A percentile compares a stretch with the other conserved stretches of the same genome.
phyloP scores from a whole-genome alignment of 1,140 invertebrate genomes.

The Thaumatotibia leucotreta region DNA sequence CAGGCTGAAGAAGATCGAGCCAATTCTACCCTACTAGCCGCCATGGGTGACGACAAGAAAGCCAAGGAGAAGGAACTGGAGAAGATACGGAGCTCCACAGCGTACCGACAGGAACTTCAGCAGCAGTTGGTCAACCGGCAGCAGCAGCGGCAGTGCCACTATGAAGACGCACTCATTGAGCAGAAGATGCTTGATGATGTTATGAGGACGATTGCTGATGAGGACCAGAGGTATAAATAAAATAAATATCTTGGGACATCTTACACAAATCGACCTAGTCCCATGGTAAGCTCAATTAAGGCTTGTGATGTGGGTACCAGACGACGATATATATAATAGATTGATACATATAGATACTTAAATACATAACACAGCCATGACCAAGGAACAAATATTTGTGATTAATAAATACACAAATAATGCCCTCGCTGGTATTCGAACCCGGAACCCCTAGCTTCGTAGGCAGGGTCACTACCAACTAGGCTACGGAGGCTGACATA shows the following conservation, averaged over 20 bases:
- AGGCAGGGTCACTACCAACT: too few species aligned
- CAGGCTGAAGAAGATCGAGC: slow-evolving; percentile 47
- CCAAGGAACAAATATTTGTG: too few species aligned
- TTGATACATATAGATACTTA: too few species aligned
- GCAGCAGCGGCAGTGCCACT: slow-evolving; percentile 42
- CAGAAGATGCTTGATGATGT: slow-evolving; percentile 62
- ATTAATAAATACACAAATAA: too few species aligned
- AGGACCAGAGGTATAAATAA: slow-evolving; percentile 36
- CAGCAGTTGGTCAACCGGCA: slow-evolving; percentile 54
- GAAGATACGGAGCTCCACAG: slow-evolving; percentile 31
- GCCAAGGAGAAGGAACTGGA: slow-evolving; percentile 29
- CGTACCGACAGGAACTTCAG: slow-evolving; percentile 47
- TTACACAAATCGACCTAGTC: too few species aligned
- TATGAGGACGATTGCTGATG: slow-evolving; percentile 52
- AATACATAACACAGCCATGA: too few species aligned
- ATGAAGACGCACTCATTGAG: slow-evolving; percentile 52
- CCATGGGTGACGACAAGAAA: slow-evolving; percentile 37
- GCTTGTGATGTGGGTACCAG: too few species aligned
- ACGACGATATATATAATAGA: too few species aligned
- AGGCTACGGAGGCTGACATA: too few species aligned
- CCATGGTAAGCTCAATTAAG: too few species aligned
- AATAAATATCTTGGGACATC: slow-evolving; percentile 21
- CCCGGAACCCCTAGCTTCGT: too few species aligned
- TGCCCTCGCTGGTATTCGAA: too few species aligned
- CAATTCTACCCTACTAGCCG: slow-evolving; percentile 32